Base-by-base conservation (phyloP, 23 tunicate genomes). In the Botrylloides violaceus region DNA sequence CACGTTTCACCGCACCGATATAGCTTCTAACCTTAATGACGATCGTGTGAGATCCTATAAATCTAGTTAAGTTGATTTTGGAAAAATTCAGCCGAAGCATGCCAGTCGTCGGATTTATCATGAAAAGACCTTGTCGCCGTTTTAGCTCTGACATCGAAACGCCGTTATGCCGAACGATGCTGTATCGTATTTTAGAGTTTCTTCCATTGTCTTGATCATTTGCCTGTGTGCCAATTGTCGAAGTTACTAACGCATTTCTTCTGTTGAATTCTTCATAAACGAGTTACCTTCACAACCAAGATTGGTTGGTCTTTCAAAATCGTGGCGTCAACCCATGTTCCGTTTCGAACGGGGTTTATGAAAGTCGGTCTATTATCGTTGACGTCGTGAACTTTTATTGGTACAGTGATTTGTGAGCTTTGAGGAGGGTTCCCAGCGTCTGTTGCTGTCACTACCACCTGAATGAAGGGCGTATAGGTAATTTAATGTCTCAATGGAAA, bases 341-440 rank as follows among this genome's bases (percentile, higher is more conserved):
- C 72, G 53, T 88, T 78, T 0, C 32, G 22, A 18, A 34, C 29
- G 1, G 87, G 96, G 32, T 66, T 71, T 15, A 35, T 73, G 55
- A 88, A 88, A 1, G 65, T 24, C 3, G 96, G 96, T 3, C 37
- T 29, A 28, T 88, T 88, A 64, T 88, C 96, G 76, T 88, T 88
- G 24, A 88, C 83, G 71, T 88, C 96, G 0, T 26, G 38, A 23
- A 88, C 76, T 3, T 19, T 24, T 5, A 88, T 64, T 2, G 36
- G 50, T 25, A 88, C 43, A 9, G 36, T 77, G 36, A 70, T 63
- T 2, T 31, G 58, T 38, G 74, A 64, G 43, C 72, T 36, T 58
- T 75, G 65, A 27, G 22, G 36, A 58, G 77, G 79, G 23, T 29
- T 38, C 48, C 84, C 96, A 20, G 80, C 84, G 49, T 88, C 96